Percentiles rank a stretch among this genome's conserved stretches.
Conservation (phyloP, 2,113 vertebrate species). For the Drymodes brunneopygia region DNA sequence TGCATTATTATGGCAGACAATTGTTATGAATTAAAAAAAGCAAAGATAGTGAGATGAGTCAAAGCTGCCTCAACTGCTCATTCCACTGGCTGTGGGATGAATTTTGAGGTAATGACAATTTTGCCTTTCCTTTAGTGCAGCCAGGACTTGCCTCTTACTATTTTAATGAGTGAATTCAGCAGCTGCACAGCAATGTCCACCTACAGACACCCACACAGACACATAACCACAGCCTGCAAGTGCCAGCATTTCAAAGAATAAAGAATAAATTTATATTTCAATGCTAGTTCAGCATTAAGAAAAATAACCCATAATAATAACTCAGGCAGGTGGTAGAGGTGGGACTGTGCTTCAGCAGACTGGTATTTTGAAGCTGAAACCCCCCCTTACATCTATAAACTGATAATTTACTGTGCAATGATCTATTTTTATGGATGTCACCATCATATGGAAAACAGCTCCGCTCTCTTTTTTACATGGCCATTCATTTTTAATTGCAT, state of each 20-base stretch:
- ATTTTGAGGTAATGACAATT: background rate
- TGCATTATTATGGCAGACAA: background rate
- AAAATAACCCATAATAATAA: background rate
- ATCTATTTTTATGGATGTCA: background rate
- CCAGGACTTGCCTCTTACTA: background rate
- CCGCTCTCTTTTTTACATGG: background rate
- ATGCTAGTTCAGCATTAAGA: background rate
- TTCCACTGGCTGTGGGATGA: background rate
- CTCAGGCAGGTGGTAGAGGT: background rate
- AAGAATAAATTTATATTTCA: background rate
- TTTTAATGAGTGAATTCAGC: background rate
- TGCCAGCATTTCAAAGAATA: background rate
- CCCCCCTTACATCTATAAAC: background rate
- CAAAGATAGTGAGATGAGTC: background rate
- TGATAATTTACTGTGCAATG: background rate
- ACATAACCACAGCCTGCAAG: background rate
- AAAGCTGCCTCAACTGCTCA: background rate
- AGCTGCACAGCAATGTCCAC: background rate
- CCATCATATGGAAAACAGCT: background rate
- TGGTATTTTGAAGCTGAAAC: background rate
- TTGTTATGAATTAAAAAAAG: background rate
- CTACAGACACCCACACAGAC: background rate
- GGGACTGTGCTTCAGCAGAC: background rate
- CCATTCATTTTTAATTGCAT: slow-evolving; percentile 63
- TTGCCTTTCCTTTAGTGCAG: background rate